A percentile compares a stretch with the other conserved stretches of the same genome.
Conservation (phyloP, 1,140 invertebrate species). For the Hormaphis cornu region DNA sequence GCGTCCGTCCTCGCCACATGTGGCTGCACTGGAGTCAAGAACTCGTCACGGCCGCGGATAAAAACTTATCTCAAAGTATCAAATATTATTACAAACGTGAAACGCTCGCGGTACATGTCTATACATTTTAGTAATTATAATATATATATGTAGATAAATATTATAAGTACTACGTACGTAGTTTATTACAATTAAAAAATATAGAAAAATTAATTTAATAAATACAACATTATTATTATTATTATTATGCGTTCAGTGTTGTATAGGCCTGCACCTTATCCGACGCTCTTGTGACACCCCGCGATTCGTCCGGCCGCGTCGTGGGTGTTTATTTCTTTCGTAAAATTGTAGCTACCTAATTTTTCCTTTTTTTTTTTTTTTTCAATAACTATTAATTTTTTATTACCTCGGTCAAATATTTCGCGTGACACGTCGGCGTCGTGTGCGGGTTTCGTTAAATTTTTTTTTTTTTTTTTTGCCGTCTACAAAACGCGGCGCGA, state of each 20-base stretch:
- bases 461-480: too few relatives aligned
- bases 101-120: neutral
- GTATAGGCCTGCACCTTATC: neutral
- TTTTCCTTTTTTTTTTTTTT: neutral
- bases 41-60: neutral
- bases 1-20: too few relatives aligned
- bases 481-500: too few relatives aligned
- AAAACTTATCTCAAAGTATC: slow-evolving; percentile 13
- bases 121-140: neutral
- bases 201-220: too few relatives aligned
- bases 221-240: neutral
- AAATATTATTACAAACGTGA: neutral
- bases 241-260: neutral
- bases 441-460: neutral
- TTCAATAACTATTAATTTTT: neutral
- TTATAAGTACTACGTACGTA: too few relatives aligned
- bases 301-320: neutral
- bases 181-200: too few relatives aligned
- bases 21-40: neutral
- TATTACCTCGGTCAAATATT: too few relatives aligned
- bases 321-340: slow-evolving; percentile 21
- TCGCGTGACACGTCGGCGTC: neutral
- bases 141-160: neutral
- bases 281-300: neutral
- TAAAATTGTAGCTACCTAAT: too few relatives aligned